These are phyloP conservation scores for Todus mexicanus DNA, from an alignment of 2,797 vertebrate species.

Conservation along the genomic window DNA sequence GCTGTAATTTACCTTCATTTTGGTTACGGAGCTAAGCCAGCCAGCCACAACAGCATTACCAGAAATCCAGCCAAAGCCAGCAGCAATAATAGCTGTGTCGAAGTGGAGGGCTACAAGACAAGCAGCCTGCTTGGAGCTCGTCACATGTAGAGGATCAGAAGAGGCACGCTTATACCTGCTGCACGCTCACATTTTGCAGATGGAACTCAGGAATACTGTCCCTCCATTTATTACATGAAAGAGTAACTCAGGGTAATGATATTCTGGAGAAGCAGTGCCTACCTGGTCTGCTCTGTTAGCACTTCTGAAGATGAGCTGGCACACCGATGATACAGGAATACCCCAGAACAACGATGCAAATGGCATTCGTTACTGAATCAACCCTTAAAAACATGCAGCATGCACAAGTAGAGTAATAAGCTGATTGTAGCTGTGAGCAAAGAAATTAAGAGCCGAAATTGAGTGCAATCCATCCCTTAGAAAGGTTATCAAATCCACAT, in stretches of 20 bases:
- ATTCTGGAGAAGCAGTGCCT: neutral
- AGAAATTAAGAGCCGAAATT: too few relatives aligned
- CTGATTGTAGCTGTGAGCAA: neutral
- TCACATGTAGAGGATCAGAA: neutral
- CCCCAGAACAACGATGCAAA: neutral
- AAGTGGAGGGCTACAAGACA: neutral
- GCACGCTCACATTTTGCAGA: accelerated
- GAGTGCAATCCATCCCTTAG: neutral
- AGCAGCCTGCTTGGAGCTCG: neutral
- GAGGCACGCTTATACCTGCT: neutral
- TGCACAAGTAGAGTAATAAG: neutral
- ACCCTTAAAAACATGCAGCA: neutral
- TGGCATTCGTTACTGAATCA: neutral
- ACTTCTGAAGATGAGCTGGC: neutral
- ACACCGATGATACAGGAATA: neutral
- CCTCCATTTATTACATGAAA: neutral
- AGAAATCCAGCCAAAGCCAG: conserved; percentile 12
- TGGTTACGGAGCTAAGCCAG: conserved; percentile 36
- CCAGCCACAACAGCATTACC: conserved; percentile 15
- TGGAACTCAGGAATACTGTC: neutral
- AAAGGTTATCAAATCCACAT: neutral
- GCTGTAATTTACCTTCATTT: conserved; percentile 46
- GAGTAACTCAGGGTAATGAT: neutral
- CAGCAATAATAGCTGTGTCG: neutral
- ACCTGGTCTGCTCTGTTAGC: neutral